Evolutionary conservation across 2,888 invertebrate genomes (phyloP).

Genomic region (Archips crataeganus): DNA sequence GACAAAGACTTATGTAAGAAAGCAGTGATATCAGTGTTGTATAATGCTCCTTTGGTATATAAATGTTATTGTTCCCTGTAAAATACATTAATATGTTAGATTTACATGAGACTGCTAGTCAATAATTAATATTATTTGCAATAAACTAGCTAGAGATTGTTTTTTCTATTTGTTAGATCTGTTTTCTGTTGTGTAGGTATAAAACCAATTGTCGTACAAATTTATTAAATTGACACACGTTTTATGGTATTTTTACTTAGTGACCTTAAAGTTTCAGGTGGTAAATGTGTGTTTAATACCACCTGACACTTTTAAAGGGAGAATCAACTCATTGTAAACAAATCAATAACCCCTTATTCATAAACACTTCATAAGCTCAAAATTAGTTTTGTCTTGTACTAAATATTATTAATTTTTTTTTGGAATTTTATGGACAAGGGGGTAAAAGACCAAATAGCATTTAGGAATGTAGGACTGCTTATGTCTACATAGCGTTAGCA

Average conservation of each 20-base stretch:
- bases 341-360: no score
- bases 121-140: slow-evolving; percentile 33
- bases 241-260: no score
- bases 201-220: not conserved
- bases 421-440: no score
- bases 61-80: slow-evolving; percentile 1
- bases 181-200: not conserved
- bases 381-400: no score
- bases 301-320: not conserved
- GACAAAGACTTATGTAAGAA: not conserved
- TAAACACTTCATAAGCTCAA: no score
- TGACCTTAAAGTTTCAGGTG: not conserved
- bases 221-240: not conserved
- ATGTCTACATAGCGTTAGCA: not conserved
- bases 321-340: not conserved
- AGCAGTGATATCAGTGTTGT: not conserved
- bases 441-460: no score
- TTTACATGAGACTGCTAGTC: slow-evolving; percentile 34
- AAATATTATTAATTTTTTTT: no score
- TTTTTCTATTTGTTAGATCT: slow-evolving; percentile 2
- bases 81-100: slow-evolving; percentile 14
- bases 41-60: not conserved
- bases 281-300: not conserved
- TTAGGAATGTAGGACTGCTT: not conserved
- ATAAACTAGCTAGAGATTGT: slow-evolving; percentile 18